Conservation (phyloP, 2,797 vertebrate species). For the Helarctos malayanus region DNA sequence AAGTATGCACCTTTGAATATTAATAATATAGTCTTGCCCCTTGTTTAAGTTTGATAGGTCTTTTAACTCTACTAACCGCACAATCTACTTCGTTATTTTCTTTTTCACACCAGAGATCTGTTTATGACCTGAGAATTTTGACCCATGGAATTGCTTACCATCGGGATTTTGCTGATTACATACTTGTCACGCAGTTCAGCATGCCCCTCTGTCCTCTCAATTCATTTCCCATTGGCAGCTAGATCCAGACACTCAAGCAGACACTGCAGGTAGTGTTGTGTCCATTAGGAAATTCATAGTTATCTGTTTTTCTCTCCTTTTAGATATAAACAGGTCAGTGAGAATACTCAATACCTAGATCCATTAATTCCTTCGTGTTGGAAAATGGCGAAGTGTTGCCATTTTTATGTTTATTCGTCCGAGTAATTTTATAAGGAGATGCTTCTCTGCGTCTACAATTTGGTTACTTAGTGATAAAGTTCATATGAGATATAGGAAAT, state of each 20-base stretch:
- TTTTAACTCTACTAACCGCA: neutral
- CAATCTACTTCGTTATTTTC: neutral
- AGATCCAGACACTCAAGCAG: neutral
- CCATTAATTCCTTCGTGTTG: neutral
- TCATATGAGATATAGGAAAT: neutral
- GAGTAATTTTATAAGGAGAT: neutral
- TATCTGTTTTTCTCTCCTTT: neutral
- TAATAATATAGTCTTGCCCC: neutral
- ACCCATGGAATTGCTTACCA: neutral
- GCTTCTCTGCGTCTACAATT: neutral
- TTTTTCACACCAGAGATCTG: neutral
- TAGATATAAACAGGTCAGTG: neutral
- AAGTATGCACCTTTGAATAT: neutral
- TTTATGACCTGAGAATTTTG: neutral
- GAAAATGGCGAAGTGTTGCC: neutral
- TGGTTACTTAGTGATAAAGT: neutral
- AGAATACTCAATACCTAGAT: neutral
- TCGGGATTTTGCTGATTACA: neutral
- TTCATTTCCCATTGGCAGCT: neutral
- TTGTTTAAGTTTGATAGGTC: neutral
- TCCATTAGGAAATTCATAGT: too few relatives aligned
- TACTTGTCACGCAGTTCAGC: neutral
- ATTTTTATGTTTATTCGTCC: neutral
- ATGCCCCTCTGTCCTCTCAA: neutral
- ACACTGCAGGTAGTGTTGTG: neutral